Evolutionary conservation across 2,113 vertebrate genomes (phyloP).

Genomic region (Seriola dumerili): DNA sequence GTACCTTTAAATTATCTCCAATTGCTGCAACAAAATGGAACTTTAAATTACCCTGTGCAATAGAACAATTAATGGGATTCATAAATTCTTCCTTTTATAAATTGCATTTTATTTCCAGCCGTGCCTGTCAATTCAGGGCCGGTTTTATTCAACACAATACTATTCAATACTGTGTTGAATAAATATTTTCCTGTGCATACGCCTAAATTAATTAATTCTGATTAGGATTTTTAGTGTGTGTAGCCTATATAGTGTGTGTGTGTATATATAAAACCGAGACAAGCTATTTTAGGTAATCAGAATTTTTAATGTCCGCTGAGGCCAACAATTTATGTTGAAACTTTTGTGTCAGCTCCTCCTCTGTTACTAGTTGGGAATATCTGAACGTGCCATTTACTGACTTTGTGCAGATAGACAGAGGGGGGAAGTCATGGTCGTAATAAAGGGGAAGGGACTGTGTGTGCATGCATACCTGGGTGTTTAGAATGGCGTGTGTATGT

Average conservation of each 20-base stretch:
- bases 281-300: background rate
- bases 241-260: too few species aligned
- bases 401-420: background rate
- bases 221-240: background rate
- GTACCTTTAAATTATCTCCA: constrained; percentile 77
- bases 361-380: constrained; percentile 10
- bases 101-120: constrained; percentile 32
- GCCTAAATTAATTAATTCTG: background rate
- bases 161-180: background rate
- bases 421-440: background rate
- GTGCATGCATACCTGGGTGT: background rate
- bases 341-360: background rate
- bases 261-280: background rate
- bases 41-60: constrained; percentile 61
- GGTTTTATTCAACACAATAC: too few species aligned
- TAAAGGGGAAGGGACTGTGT: background rate
- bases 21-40: constrained; percentile 68
- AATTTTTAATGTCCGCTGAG: constrained; percentile 3
- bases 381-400: background rate
- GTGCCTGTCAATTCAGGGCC: constrained; percentile 2
- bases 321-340: background rate
- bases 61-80: constrained; percentile 65
- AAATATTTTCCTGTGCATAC: background rate
- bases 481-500: too few species aligned
- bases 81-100: constrained; percentile 51